These are phyloP conservation scores for Peromyscus aztecus DNA, from an alignment of 2,797 vertebrate genomes.

Conservation along the genomic window DNA sequence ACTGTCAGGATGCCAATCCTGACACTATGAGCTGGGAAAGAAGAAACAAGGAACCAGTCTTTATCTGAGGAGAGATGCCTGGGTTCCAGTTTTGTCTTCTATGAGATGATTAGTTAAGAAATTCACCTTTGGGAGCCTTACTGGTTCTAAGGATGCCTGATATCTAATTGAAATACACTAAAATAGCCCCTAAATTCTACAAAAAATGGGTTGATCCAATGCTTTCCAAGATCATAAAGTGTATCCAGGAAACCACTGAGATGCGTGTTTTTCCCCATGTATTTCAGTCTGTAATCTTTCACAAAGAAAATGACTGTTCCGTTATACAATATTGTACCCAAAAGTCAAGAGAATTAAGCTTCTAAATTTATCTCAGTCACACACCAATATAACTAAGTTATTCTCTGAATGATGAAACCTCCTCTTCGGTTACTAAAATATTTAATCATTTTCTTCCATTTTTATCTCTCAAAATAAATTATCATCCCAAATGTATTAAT, in stretches of 20 bases:
- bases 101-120: not conserved
- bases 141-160: not conserved
- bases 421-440: constrained; percentile 29
- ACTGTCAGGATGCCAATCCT: not conserved
- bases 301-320: constrained; percentile 44
- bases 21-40: not conserved
- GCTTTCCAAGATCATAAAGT: constrained; percentile 33
- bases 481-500: not conserved
- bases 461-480: constrained; percentile 48
- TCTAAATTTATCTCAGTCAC: constrained; percentile 49
- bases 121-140: not conserved
- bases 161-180: constrained; percentile 1
- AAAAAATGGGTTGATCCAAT: not conserved
- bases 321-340: constrained; percentile 26
- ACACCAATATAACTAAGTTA: constrained; percentile 42
- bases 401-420: constrained; percentile 48
- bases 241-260: constrained; percentile 25
- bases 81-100: constrained; percentile 5
- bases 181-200: not conserved
- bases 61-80: not conserved
- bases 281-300: constrained; percentile 42
- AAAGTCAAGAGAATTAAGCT: constrained; percentile 19
- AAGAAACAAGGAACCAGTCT: not conserved
- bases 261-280: constrained; percentile 20
- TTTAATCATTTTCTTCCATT: not conserved